A percentile compares a stretch with the other conserved stretches of the same genome.
Conservation (phyloP, 37 sponge, comb jelly and placozoan species). For the Spongilla lacustris region DNA sequence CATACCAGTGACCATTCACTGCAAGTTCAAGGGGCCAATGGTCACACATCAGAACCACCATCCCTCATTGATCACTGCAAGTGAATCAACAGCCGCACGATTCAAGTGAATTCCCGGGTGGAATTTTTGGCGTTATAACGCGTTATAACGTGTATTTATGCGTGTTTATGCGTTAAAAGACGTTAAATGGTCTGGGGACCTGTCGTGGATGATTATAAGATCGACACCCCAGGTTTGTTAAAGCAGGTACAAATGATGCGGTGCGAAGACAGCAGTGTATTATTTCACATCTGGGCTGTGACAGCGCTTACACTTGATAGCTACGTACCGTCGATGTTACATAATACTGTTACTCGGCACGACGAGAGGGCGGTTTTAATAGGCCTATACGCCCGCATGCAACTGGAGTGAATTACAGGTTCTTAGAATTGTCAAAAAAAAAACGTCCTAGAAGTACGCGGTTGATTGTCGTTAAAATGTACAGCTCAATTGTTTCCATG, state of each 20-base stretch:
- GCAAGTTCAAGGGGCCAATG: too few relatives aligned
- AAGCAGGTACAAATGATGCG: slow-evolving; percentile 1
- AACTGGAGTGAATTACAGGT: background rate
- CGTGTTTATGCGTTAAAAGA: background rate
- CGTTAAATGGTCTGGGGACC: slow-evolving; percentile 1
- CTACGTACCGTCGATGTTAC: background rate
- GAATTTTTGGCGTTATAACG: slow-evolving; percentile 1
- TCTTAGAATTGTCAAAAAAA: background rate
- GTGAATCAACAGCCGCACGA: too few relatives aligned
- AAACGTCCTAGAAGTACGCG: background rate
- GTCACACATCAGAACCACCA: too few relatives aligned
- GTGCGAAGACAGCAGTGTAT: background rate
- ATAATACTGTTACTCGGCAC: background rate
- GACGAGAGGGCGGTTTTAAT: background rate
- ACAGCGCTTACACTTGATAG: background rate
- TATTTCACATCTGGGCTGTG: background rate
- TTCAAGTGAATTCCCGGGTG: too few relatives aligned
- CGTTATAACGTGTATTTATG: background rate
- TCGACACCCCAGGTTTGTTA: background rate
- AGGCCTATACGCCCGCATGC: background rate
- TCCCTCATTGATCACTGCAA: too few relatives aligned
- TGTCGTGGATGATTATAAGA: background rate
- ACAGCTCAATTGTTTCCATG: background rate
- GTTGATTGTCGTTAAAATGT: background rate
- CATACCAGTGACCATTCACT: too few relatives aligned